Base-by-base conservation (phyloP, 2,113 vertebrate genomes). In the Macquaria ambigua region DNA sequence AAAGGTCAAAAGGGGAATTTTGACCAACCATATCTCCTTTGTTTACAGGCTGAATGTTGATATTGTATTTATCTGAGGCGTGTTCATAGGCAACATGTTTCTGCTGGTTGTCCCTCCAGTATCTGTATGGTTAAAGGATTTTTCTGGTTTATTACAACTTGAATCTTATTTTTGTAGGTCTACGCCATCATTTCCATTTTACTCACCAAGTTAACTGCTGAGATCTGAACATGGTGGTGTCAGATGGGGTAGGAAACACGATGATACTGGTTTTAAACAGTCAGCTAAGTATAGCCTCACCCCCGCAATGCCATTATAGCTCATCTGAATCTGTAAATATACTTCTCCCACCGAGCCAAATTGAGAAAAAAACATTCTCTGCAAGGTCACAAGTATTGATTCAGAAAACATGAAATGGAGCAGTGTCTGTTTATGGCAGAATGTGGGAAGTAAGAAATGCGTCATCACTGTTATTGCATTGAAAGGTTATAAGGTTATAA, bases 1-100 rank as follows among this genome's bases (percentile, higher is more conserved):
- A 79, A 83, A 93, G 83, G 84, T 78, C 73, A 81, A 70, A 78
- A 71, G 39, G 70, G 68, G 77, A 72, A 73, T 83, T 82, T 53
- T 46, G 68, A 87, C 48, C 76, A 56, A 67, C 37, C 1, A 20
- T 55, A 63, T 63, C 31, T 72, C 23, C 50, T 50, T 11, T 41
- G 12, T 20, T 79, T 28, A 18, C 52, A 5, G 18, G 5, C 5
- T 67, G 25, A 46, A 43, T 37, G 80, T 20, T 41, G 48, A 34
- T 34, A 18, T 34, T 28, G 23, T 43, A 39, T 46, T 56, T 5
- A 31, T 77, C 53, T 18, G n/a, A 43, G 34, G 21, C 6, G 15
- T 70, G 50, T 48, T 37, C 18, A 34, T 53, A 31, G 52, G 39
- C 5, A 4, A 23, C 52, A 15, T 6, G 8, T 55, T n/a, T 23